Percentiles rank a stretch among this genome's conserved stretches.
Conservation (phyloP, 1,140 invertebrate species). For the Nasonia longicornis region DNA sequence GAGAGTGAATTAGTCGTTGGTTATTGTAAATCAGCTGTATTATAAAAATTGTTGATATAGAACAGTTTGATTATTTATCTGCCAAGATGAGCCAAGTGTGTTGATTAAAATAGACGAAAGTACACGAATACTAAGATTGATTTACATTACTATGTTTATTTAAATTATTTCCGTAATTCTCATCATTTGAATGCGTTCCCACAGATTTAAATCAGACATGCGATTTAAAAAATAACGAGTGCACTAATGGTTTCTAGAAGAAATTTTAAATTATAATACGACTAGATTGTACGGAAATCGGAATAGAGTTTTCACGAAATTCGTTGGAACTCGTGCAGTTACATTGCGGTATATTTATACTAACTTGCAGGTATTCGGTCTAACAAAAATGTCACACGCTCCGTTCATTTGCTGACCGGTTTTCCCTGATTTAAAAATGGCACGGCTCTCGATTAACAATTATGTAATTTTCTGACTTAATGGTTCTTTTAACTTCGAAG, state of each 20-base stretch:
- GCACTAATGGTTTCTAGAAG: too few species aligned
- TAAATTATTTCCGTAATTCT: too few species aligned
- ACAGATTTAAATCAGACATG: neutral
- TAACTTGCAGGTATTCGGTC: neutral
- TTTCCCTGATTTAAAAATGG: neutral
- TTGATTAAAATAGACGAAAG: neutral
- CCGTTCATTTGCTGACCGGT: constrained; percentile 1
- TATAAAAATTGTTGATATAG: too few species aligned
- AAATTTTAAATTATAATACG: too few species aligned
- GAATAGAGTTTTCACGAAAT: neutral
- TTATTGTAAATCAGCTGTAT: too few species aligned
- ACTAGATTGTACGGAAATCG: neutral
- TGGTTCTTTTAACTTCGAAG: neutral
- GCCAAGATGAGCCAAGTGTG: neutral
- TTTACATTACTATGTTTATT: too few species aligned
- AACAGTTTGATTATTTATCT: too few species aligned
- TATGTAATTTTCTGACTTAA: neutral
- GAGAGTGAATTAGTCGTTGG: too few species aligned
- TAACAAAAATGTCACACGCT: constrained; percentile 6
- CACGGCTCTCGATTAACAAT: neutral
- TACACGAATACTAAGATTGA: too few species aligned
- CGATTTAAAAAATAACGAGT: neutral
- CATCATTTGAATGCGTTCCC: neutral
- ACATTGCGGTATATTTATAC: neutral
- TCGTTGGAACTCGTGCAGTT: neutral